Conservation (phyloP, 2,888 invertebrate genomes). For the Cantharis nigra region DNA sequence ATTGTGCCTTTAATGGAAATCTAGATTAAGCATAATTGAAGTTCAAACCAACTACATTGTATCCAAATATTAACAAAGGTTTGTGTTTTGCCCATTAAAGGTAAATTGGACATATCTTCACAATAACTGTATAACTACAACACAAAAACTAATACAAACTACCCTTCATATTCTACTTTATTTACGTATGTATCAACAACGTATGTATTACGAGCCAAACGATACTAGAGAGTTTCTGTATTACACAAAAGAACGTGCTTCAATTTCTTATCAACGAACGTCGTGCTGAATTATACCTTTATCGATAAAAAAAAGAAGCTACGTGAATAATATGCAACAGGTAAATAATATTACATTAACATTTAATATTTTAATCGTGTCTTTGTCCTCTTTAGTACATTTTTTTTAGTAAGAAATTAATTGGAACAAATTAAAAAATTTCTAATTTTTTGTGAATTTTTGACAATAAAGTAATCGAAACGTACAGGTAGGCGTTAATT, state of each 20-base stretch:
- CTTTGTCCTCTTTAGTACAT: neutral
- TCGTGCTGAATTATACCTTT: neutral
- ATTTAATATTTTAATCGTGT: neutral
- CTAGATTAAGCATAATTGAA: conserved; percentile 16
- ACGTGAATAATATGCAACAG: neutral
- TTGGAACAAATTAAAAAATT: neutral
- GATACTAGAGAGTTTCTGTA: conserved; percentile 7
- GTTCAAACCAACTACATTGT: neutral
- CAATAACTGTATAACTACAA: neutral
- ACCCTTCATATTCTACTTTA: neutral
- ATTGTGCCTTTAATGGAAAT: conserved; percentile 16
- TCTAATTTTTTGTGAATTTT: conserved; percentile 5
- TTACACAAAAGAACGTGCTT: conserved; percentile 14
- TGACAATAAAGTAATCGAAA: conserved; percentile 23
- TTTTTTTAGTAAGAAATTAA: neutral
- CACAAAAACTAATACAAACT: neutral
- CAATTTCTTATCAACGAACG: conserved; percentile 5
- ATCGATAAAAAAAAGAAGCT: neutral
- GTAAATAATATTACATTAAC: neutral
- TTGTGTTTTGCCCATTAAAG: neutral
- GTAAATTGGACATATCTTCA: neutral
- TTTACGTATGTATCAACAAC: neutral
- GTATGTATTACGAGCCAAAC: neutral
- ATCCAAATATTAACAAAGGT: neutral
- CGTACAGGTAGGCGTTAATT: conserved; percentile 26